Evolutionary conservation across 2,113 vertebrate genomes (phyloP).

Genomic region (Carassius carassius): DNA sequence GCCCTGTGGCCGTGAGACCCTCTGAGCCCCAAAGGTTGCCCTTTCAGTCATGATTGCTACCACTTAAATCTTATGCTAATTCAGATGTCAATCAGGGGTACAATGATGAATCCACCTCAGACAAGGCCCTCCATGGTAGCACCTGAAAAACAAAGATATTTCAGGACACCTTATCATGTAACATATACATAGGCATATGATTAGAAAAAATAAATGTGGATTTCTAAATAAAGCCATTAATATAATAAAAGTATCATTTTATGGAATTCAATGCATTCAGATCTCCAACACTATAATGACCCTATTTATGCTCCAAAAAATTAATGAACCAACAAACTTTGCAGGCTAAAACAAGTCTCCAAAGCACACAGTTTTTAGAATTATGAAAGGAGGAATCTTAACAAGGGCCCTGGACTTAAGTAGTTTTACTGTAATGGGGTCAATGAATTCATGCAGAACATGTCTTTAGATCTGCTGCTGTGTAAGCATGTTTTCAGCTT

Average conservation of each 20-base stretch:
- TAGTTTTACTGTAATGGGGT: neutral
- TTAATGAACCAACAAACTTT: constrained; percentile 4
- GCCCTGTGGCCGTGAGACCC: constrained; percentile 73
- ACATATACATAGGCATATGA: neutral
- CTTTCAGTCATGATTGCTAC: constrained; percentile 85
- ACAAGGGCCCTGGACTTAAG: neutral
- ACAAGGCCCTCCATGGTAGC: constrained; percentile 61
- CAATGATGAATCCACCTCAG: constrained; percentile 59
- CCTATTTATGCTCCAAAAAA: neutral
- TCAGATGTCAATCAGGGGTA: constrained; percentile 42
- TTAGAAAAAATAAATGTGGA: neutral
- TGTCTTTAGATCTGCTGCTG: neutral
- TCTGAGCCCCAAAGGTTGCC: constrained; percentile 74
- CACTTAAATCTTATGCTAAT: constrained; percentile 51
- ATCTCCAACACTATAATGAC: constrained; percentile 12
- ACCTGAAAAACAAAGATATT: constrained; percentile 54
- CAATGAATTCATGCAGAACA: neutral
- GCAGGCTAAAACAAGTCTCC: neutral
- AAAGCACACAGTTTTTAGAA: neutral
- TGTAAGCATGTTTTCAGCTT: neutral
- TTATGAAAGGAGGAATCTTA: neutral
- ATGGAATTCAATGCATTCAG: neutral
- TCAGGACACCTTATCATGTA: constrained; percentile 22
- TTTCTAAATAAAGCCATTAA: neutral
- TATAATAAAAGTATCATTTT: neutral